Base-by-base conservation (phyloP, 2,113 vertebrate species). In the Platanista minor region DNA sequence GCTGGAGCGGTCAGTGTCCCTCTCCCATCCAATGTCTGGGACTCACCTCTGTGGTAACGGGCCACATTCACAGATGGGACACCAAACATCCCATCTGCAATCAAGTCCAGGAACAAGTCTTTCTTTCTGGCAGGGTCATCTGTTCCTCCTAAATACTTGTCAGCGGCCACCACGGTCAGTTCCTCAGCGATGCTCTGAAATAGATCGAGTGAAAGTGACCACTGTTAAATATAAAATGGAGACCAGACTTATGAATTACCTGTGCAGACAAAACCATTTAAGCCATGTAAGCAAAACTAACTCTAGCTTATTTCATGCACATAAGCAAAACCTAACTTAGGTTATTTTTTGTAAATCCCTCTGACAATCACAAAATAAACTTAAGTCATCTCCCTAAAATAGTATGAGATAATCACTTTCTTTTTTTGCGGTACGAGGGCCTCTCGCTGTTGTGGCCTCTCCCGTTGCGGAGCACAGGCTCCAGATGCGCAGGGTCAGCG, bases 111-210 rank as follows among this genome's bases (percentile, higher is more conserved):
- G 20, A 98, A 87, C 21, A 20, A 62, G 13, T 96, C 92, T 94
- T 97, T 96, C 85, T 94, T 97, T 95, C 80, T 87, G 25, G 23
- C 46, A 33, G 49, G 96, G 41, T 98, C 96, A 0, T 96, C 41
- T 23, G 84, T 96, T n/a, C 80, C 74, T 84, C 95, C 96, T 31
- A 98, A 95, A 75, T 97, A 98, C 33, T 96, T 89, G 61, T 98
- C 90, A 9, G 1, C 3, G 14, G 75, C 78, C 36, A 41, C 18
- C 0, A 88, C 12, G 43, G 20, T 11, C 43, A 97, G 54, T 7
- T 96, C 39, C 27, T 97, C n/a, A 57, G 94, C 13, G 49, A 98
- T 29, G 0, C 2, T 11, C 98, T 98, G 87, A 54, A 97, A 95
- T 23, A 61, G 23, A 77, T 20, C 41, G 13, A 92, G 41, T 43